Base-by-base conservation (phyloP, 92 coral and sea anemone genomes). In the Porites cylindrica region DNA sequence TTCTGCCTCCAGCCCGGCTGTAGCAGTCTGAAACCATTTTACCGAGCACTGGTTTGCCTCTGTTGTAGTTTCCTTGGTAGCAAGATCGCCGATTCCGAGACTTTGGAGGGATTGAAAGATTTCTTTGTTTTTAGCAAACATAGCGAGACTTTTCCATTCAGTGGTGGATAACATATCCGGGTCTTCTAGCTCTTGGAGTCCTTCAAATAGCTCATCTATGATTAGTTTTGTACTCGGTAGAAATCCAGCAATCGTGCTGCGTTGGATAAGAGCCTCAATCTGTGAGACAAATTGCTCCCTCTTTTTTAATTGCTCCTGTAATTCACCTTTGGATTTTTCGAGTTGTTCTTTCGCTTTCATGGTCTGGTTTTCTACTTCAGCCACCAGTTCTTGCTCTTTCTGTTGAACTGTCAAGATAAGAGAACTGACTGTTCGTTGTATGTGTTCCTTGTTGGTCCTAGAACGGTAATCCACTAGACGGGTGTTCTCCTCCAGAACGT, bases 311-410 rank as follows among this genome's bases (percentile, higher is more conserved):
- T 53, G 62, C 26, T 68, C 76, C 23, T 10, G 76, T 8, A 81
- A 18, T 26, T 81, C 38, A 18, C 1, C 76, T 53, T 52, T 81
- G 17, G 54, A 24, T 10, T 68, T 81, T 54, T 5, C 18, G 17
- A 81, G 8, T 8, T 26, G 13, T 26, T 81, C 76, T 7, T 23
- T 65, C 8, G 29, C 58, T 81, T 81, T 60, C n/a, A 52, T 68
- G 8, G 85, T 81, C 66, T 67, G 51, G 8, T 68, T 69, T 16
- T 81, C 85, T 11, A 68, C 76, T 17, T 81, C 76, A 3, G 73
- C 13, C 1, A 81, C 19, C 23, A 69, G n/a, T 26, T 70, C 76
- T 68, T 64, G 66, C 16, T 81, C 58, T 53, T 81, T 32, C 12
- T 67, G 66, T 21, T 62, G 76, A 0, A 81, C 66, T 2, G 53